Percentiles rank a stretch among this genome's conserved stretches.
Conservation (phyloP, 2,797 vertebrate genomes). For the Ptychobarbus kaznakovi region DNA sequence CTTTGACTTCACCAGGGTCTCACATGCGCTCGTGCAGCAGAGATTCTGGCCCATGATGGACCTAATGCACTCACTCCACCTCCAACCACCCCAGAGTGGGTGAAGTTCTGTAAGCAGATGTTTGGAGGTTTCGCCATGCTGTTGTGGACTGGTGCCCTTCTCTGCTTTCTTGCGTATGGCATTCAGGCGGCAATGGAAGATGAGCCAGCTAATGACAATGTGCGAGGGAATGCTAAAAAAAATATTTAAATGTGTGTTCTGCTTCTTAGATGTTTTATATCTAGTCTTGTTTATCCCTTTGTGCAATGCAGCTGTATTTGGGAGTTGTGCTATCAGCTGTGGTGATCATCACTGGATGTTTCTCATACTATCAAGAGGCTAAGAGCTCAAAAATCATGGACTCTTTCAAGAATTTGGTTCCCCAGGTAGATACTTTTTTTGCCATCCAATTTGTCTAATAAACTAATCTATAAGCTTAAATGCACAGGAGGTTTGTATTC, state of each 20-base stretch:
- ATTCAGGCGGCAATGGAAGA: constrained; percentile 78
- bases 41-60: constrained; percentile 85
- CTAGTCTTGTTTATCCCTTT: background rate
- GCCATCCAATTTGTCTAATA: too few relatives aligned
- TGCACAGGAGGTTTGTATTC: background rate
- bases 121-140: constrained; percentile 88
- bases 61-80: constrained; percentile 86
- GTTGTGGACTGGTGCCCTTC: constrained; percentile 86
- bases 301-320: constrained; percentile 79
- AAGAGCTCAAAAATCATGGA: constrained; percentile 92
- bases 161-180: constrained; percentile 84
- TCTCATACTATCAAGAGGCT: constrained; percentile 90
- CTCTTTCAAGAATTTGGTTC: constrained; percentile 89
- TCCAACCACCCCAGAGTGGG: constrained; percentile 88
- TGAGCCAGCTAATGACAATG: constrained; percentile 82
- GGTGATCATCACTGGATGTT: constrained; percentile 88
- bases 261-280: background rate
- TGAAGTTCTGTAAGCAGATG: constrained; percentile 88
- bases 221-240: constrained; percentile 65
- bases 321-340: constrained; percentile 86
- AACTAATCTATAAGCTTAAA: background rate
- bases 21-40: constrained; percentile 76
- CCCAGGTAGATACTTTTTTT: constrained; percentile 75
- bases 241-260: background rate
- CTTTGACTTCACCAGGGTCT: constrained; percentile 73